Conservation (phyloP, 2,797 vertebrate genomes). For the Alauda arvensis region DNA sequence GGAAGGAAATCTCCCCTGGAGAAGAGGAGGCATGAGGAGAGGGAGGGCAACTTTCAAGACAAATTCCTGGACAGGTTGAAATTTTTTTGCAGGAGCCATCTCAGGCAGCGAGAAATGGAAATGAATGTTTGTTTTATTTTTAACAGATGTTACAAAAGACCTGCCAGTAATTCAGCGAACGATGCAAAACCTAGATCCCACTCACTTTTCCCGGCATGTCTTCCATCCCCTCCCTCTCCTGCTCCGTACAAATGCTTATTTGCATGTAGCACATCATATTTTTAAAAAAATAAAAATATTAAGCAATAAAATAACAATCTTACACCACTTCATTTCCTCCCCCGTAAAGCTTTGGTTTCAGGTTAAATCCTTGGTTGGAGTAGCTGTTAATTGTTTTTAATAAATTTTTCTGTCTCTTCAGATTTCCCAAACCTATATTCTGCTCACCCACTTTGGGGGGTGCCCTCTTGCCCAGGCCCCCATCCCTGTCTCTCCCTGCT, state of each 20-base stretch:
- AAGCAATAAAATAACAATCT: conserved; percentile 34
- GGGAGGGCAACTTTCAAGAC: conserved; percentile 55
- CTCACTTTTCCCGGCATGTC: conserved; percentile 42
- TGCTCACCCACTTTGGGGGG: not conserved
- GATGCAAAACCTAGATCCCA: conserved; percentile 50
- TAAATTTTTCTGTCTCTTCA: not conserved
- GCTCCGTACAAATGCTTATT: not conserved
- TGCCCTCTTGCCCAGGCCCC: not conserved
- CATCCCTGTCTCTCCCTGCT: not conserved
- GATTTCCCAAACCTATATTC: not conserved
- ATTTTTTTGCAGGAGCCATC: conserved; percentile 56
- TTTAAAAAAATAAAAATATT: not conserved
- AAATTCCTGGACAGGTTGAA: conserved; percentile 65
- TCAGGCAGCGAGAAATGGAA: conserved; percentile 55
- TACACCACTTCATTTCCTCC: conserved; percentile 33
- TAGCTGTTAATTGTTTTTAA: conserved; percentile 33
- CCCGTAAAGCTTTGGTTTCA: conserved; percentile 28
- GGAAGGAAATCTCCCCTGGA: conserved; percentile 65
- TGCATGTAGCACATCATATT: conserved; percentile 38
- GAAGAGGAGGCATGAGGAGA: conserved; percentile 57
- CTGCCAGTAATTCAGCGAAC: conserved; percentile 54
- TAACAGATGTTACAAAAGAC: conserved; percentile 67
- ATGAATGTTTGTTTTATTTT: conserved; percentile 63
- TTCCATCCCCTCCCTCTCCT: conserved; percentile 29
- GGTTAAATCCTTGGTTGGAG: conserved; percentile 4